These are phyloP conservation scores for Muscidifurax raptorellus DNA, from an alignment of 1,140 invertebrate genomes.

Conservation along the genomic window DNA sequence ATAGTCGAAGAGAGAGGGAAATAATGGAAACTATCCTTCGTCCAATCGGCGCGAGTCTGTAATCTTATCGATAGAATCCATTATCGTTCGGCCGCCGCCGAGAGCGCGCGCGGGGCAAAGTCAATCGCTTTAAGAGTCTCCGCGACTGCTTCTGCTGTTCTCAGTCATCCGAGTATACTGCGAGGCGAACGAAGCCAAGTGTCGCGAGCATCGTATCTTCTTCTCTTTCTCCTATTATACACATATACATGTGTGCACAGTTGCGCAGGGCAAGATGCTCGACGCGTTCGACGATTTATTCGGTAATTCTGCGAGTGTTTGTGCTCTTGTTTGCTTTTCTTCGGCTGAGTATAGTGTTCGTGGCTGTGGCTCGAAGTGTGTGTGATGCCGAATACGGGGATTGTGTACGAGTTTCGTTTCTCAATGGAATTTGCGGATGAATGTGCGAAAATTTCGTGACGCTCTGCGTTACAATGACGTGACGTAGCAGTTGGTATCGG, in stretches of 20 bases:
- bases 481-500: too few relatives aligned
- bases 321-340: not conserved
- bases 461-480: too few relatives aligned
- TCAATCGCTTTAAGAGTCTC: conserved; percentile 20
- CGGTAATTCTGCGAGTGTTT: not conserved
- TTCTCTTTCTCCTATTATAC: not conserved
- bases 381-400: too few relatives aligned
- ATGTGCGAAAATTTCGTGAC: too few relatives aligned
- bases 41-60: not conserved
- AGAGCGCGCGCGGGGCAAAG: not conserved
- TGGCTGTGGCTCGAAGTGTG: too few relatives aligned
- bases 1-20: not conserved
- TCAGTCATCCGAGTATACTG: not conserved
- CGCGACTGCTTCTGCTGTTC: too few relatives aligned
- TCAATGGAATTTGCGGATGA: too few relatives aligned
- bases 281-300: conserved; percentile 43
- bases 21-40: conserved; percentile 18
- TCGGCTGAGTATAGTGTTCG: not conserved
- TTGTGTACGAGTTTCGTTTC: too few relatives aligned
- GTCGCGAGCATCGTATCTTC: not conserved
- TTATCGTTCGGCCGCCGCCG: conserved; percentile 19
- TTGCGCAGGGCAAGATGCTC: conserved; percentile 10
- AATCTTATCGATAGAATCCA: conserved; percentile 48
- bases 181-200: not conserved
- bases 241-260: not conserved